Evolutionary conservation across 1,140 invertebrate genomes (phyloP), one percentile per base, ranked within the genome.

Genomic region (Brachionus plicatilis): DNA sequence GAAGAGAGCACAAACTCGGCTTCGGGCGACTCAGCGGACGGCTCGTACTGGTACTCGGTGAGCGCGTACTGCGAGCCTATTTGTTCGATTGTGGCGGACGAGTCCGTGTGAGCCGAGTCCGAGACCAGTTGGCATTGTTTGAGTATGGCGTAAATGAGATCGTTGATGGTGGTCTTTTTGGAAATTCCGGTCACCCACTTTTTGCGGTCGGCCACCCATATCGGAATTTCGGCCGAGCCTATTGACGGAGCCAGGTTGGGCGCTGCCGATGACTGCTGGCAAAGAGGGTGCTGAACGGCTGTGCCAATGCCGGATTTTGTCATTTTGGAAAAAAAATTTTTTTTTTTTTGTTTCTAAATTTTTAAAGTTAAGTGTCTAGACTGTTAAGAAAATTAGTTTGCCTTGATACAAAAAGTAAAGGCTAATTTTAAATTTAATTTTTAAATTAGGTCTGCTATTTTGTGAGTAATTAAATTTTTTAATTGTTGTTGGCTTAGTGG

Each of bases 161-260:
- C 93, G 50, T 92, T 92, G 87, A 94, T 94, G 1, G 94, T 94
- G 2, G 94, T 95, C 72, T 92, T 91, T 11, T 92, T 90, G 17
- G 92, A 91, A 6, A 94, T 92, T 9, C 94, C 94, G 2, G 93
- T 92, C 27, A 95, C 93, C 93, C 93, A 94, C 86, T 94, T 92
- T 87, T 93, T 92, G 85, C 93, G 92, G 27, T 93, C 93, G 79
- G 92, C 89, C 2, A 94, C 92, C 92, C 93, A 92, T 80, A 95
- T 92, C 0, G 93, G 93, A n/a, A 95, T 92, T 87, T 94, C 93
- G 33, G 68, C 79, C 1, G 37, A 50, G 45, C 72, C 72, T 27
- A 76, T 76, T 20, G 72, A 76, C 8, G 41, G 27, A 3, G 33
- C 33, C 33, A 41, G 2, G 27, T 82, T 60, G 41, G 37, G 33